Percentiles rank a stretch among this genome's conserved stretches.
phyloP scores from a whole-genome alignment of 2,113 vertebrate species.

The Tragulus kanchil region DNA sequence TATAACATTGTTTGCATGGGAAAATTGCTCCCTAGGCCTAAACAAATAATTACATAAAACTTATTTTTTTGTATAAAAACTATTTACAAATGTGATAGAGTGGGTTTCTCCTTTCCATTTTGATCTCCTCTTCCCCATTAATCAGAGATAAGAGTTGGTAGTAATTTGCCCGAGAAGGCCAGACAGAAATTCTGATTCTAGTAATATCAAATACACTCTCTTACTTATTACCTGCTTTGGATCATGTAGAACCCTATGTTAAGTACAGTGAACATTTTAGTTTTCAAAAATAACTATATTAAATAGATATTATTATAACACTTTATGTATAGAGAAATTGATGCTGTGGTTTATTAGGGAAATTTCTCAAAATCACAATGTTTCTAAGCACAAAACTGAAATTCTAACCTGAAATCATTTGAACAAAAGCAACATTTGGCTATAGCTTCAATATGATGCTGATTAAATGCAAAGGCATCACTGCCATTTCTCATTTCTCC shows the following conservation, averaged over 20 bases:
- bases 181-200: neutral
- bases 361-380: neutral
- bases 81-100: conserved; percentile 29
- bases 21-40: conserved; percentile 4
- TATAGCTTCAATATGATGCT: neutral
- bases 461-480: neutral
- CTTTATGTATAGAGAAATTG: neutral
- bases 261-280: neutral
- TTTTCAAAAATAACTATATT: conserved; percentile 40
- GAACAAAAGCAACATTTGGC: neutral
- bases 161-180: neutral
- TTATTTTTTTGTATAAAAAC: neutral
- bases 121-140: neutral
- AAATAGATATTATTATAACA: neutral
- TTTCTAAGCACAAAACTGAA: neutral
- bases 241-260: neutral
- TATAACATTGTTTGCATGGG: neutral
- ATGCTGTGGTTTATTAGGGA: neutral
- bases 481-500: neutral
- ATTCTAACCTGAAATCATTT: neutral
- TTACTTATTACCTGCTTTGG: neutral
- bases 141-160: conserved; percentile 8
- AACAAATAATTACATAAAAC: conserved; percentile 6
- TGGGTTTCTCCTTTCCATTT: neutral
- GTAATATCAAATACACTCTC: neutral